These are phyloP conservation scores for Cygnus atratus DNA, from an alignment of 2,113 vertebrate species.

Conservation along the genomic window DNA sequence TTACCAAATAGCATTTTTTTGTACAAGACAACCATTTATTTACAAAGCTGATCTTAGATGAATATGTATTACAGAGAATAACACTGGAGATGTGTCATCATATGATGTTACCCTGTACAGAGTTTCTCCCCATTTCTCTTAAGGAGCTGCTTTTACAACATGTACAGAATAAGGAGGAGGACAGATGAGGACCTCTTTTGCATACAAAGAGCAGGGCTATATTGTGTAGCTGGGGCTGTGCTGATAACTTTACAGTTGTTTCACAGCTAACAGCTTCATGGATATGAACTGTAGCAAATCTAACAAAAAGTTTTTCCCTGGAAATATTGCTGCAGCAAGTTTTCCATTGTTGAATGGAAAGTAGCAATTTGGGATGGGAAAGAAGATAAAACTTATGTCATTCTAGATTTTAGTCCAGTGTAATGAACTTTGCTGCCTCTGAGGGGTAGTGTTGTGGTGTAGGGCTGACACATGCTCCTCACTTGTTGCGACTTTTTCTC, in stretches of 20 bases:
- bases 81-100: background rate
- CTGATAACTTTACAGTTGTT: background rate
- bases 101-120: background rate
- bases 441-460: background rate
- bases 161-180: background rate
- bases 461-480: background rate
- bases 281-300: background rate
- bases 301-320: background rate
- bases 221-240: background rate
- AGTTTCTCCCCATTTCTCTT: background rate
- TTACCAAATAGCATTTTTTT: background rate
- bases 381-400: background rate
- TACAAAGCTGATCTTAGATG: background rate
- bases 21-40: background rate
- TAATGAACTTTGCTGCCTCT: background rate
- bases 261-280: background rate
- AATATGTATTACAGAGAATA: background rate
- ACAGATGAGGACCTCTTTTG: background rate
- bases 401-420: background rate
- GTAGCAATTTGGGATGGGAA: background rate
- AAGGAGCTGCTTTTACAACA: background rate
- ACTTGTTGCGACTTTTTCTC: background rate
- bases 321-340: background rate
- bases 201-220: background rate
- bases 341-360: background rate